Conservation (phyloP, 2,797 vertebrate species). For the Yasuhikotakia modesta region DNA sequence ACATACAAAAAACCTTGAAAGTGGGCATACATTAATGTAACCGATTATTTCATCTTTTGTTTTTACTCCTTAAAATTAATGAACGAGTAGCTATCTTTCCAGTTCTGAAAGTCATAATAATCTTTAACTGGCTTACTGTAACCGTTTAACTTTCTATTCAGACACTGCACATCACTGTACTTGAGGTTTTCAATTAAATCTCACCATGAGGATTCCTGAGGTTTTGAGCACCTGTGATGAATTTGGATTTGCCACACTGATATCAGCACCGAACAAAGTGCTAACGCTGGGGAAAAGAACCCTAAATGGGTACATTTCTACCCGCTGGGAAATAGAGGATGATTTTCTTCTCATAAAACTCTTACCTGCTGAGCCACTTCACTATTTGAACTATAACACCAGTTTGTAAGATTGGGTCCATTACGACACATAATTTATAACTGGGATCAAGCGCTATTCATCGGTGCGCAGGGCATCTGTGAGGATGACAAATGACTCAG, state of each 20-base stretch:
- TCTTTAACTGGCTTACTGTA: slow-evolving; percentile 4
- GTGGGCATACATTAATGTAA: too few relatives aligned
- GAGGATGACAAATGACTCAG: slow-evolving; percentile 26
- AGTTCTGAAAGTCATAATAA: slow-evolving; percentile 23
- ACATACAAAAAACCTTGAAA: too few relatives aligned
- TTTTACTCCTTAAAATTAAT: too few relatives aligned
- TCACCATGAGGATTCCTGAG: slow-evolving; percentile 36
- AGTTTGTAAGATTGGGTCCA: slow-evolving; percentile 23
- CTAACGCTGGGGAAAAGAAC: slow-evolving; percentile 37
- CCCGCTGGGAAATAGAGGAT: slow-evolving; percentile 48
- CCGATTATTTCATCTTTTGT: too few relatives aligned
- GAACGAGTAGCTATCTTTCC: neutral
- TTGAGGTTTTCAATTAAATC: slow-evolving; percentile 53
- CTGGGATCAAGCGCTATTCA: slow-evolving; percentile 21
- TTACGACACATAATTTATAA: slow-evolving; percentile 33
- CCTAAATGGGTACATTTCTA: slow-evolving; percentile 42
- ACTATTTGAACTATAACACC: slow-evolving; percentile 30
- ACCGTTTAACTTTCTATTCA: slow-evolving; percentile 35
- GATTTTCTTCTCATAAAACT: slow-evolving; percentile 44
- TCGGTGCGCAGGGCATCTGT: neutral
- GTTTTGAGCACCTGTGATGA: slow-evolving; percentile 51
- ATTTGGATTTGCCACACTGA: slow-evolving; percentile 51
- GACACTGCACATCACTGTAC: slow-evolving; percentile 19
- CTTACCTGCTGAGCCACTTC: slow-evolving; percentile 42
- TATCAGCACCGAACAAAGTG: slow-evolving; percentile 47